These are phyloP conservation scores for Myioborus melanocephalus DNA, from an alignment of 2,797 vertebrate genomes.

Conservation along the genomic window DNA sequence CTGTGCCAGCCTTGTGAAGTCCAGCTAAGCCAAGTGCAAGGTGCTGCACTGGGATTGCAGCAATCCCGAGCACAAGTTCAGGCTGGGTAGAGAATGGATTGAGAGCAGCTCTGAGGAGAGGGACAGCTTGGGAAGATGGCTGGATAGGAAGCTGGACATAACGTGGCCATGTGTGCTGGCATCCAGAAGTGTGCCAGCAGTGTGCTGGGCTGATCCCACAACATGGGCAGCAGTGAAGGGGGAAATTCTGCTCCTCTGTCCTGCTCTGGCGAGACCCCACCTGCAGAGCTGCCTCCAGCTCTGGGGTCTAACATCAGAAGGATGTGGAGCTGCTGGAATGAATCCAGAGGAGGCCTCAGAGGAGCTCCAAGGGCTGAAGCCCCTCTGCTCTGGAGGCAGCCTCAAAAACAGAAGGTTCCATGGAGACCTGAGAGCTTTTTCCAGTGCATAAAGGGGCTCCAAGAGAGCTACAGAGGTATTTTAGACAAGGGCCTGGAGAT, in stretches of 20 bases:
- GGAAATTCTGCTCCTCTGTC: not conserved
- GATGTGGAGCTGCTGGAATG: not conserved
- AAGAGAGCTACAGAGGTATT: not conserved
- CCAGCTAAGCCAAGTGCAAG: not conserved
- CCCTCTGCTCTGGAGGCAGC: not conserved
- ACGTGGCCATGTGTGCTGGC: not conserved
- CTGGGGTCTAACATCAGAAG: not conserved
- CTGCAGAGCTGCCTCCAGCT: not conserved
- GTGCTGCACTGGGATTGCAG: not conserved
- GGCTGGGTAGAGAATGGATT: not conserved
- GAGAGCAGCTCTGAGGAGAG: not conserved
- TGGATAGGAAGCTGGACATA: not conserved
- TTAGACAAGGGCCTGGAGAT: not conserved
- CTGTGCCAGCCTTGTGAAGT: not conserved
- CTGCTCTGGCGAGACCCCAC: not conserved
- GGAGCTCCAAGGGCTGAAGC: not conserved
- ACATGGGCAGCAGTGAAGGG: not conserved
- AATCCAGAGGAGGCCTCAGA: not conserved
- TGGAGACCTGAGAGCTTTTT: not conserved
- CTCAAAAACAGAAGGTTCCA: not conserved
- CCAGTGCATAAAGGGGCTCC: not conserved
- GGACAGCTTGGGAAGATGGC: not conserved
- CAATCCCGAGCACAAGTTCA: not conserved
- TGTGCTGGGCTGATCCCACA: not conserved
- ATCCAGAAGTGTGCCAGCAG: fast-evolving